These are phyloP conservation scores for Calameuta filiformis DNA, from an alignment of 2,888 invertebrate species.

Conservation along the genomic window DNA sequence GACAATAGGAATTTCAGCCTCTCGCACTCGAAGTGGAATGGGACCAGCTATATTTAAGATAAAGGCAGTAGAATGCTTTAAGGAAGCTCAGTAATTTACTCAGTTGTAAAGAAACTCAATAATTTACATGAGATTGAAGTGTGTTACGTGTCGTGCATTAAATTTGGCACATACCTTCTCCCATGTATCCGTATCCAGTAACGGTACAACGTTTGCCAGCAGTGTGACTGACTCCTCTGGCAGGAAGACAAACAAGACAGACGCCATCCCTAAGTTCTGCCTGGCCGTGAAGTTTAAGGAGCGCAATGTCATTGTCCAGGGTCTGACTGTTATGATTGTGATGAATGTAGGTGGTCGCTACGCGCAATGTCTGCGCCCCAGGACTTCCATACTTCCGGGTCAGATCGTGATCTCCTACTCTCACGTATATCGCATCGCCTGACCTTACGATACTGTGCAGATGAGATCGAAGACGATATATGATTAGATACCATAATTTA, in stretches of 20 bases:
- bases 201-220: slow-evolving; percentile 93
- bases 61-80: background rate
- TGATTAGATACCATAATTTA: slow-evolving; percentile 1
- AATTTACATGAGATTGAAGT: background rate
- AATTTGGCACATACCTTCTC: slow-evolving; percentile 76
- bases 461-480: slow-evolving; percentile 10
- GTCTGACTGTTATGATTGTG: slow-evolving; percentile 97
- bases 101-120: background rate
- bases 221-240: slow-evolving; percentile 87
- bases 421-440: slow-evolving; percentile 92
- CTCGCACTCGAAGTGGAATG: slow-evolving; percentile 88
- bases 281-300: slow-evolving; percentile 89
- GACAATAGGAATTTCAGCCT: slow-evolving; percentile 92
- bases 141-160: background rate
- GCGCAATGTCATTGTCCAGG: slow-evolving; percentile 92
- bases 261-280: slow-evolving; percentile 89
- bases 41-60: slow-evolving; percentile 77
- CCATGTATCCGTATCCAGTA: slow-evolving; percentile 96
- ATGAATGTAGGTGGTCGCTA: slow-evolving; percentile 94
- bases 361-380: slow-evolving; percentile 89
- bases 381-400: slow-evolving; percentile 92
- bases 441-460: slow-evolving; percentile 85
- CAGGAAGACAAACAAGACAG: slow-evolving; percentile 88
- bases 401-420: slow-evolving; percentile 92
- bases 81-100: background rate